Evolutionary conservation across 2,888 invertebrate genomes (phyloP), one percentile per base, ranked within the genome.

Genomic region (Stenichneumon culpator): DNA sequence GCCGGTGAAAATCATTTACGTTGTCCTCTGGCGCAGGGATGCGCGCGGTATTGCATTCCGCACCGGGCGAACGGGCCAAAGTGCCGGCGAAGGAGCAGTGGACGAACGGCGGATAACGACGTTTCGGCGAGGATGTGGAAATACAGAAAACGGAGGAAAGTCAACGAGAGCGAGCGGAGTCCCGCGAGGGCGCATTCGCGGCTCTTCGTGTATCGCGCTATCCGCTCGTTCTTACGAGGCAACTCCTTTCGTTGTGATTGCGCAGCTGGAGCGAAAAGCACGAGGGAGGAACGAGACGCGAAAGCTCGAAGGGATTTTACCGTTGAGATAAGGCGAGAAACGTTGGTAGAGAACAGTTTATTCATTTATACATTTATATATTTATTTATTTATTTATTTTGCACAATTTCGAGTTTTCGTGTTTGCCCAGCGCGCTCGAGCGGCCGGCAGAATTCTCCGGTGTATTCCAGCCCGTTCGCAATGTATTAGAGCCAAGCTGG

Each of bases 331-430:
- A 22, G 50, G 6, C 28, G 28, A 67, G 22, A 52, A 47, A 60
- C 36, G 68, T 32, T 25, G 57, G 32, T 14, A 25, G 44, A 50
- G 70, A 70, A 32, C 6, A 4, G 2, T 39, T 39, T 39, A 44
- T 44, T 44, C 14, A 44, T 44, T 44, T 14, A 44, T 44, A 11
- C 14, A 44, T 44, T 44, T 44, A 44, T 44, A 1, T 36, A 36
- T 36, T 36, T 36, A 39, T 39, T 39, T 36, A 36, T 36, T 36
- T 39, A 39, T 39, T 11, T 3, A 39, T 39, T 6, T 39, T 39
- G 39, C 39, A 39, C 39, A 78, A 83, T 69, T 67, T 73, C 16
- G 57, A 68, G 52, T 73, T 79, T 52, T 57, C 69, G 25, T 74
- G 39, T 68, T 68, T 68, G 25, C 44, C 22, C 16, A 32, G 63